Evolutionary conservation across 2,113 vertebrate genomes (phyloP).

Genomic region (Vicugna pacos): DNA sequence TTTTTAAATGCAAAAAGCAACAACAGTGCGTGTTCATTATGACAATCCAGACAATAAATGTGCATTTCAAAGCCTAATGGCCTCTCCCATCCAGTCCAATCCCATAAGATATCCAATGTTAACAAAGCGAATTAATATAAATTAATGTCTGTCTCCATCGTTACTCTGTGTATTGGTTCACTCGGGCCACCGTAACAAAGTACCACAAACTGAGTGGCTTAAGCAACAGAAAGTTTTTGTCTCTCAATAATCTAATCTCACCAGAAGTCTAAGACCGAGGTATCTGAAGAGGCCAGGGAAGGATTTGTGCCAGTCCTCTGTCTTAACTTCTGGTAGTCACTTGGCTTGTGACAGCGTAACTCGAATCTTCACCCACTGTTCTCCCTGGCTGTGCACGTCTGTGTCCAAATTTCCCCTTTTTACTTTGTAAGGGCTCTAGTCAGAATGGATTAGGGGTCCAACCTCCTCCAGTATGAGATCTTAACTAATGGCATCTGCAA

Average conservation of each 20-base stretch:
- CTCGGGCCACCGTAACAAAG: background rate
- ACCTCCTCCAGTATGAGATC: background rate
- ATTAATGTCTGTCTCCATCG: background rate
- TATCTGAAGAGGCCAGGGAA: accelerated
- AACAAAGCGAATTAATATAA: background rate
- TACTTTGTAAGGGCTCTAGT: background rate
- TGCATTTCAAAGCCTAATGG: background rate
- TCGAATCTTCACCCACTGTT: accelerated
- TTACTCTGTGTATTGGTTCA: too few relatives aligned
- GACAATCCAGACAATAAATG: background rate
- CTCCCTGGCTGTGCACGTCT: accelerated
- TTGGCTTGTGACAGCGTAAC: background rate
- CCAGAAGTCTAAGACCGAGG: background rate
- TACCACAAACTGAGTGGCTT: background rate
- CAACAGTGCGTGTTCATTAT: background rate
- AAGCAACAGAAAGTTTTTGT: too few relatives aligned
- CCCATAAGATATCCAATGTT: background rate
- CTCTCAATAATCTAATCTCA: background rate
- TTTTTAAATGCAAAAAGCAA: background rate
- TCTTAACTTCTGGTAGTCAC: background rate
- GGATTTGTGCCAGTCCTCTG: background rate
- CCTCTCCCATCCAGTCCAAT: background rate
- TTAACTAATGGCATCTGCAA: background rate
- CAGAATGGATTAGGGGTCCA: background rate
- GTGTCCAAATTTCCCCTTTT: background rate